Evolutionary conservation across 2,888 invertebrate genomes (phyloP).

Genomic region (Cheilosia scutellata): DNA sequence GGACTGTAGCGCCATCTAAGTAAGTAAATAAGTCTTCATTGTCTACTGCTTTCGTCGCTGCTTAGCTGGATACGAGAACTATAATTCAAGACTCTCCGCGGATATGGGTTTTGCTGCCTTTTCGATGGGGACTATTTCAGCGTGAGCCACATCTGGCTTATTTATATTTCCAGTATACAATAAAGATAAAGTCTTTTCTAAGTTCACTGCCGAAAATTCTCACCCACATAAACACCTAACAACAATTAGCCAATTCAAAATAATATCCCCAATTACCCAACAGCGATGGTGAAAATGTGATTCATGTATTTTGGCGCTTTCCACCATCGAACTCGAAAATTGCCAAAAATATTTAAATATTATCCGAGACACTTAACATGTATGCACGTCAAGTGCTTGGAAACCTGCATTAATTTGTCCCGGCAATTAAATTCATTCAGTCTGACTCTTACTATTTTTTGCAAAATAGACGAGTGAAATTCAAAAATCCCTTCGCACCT

Average conservation of each 20-base stretch:
- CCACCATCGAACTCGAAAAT: conserved; percentile 35
- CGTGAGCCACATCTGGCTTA: too few relatives aligned
- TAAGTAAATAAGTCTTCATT: too few relatives aligned
- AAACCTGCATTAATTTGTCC: conserved; percentile 45
- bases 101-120: too few relatives aligned
- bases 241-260: conserved; percentile 26
- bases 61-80: too few relatives aligned
- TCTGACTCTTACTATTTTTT: conserved; percentile 12
- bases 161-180: too few relatives aligned
- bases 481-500: conserved; percentile 31
- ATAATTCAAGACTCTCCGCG: too few relatives aligned
- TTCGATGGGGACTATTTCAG: too few relatives aligned
- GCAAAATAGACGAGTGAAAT: conserved; percentile 17
- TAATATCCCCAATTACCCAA: conserved; percentile 22
- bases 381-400: conserved; percentile 33
- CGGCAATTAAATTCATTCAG: conserved; percentile 65
- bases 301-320: conserved; percentile 21
- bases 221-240: background rate
- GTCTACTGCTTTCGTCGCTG: too few relatives aligned
- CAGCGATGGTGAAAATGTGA: conserved; percentile 9
- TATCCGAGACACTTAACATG: conserved; percentile 13
- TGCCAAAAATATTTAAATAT: conserved; percentile 45
- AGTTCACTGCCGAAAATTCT: background rate
- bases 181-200: background rate
- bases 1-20: too few relatives aligned